Base-by-base conservation (phyloP, 1,140 invertebrate species). In the Polypedilum pembai region DNA sequence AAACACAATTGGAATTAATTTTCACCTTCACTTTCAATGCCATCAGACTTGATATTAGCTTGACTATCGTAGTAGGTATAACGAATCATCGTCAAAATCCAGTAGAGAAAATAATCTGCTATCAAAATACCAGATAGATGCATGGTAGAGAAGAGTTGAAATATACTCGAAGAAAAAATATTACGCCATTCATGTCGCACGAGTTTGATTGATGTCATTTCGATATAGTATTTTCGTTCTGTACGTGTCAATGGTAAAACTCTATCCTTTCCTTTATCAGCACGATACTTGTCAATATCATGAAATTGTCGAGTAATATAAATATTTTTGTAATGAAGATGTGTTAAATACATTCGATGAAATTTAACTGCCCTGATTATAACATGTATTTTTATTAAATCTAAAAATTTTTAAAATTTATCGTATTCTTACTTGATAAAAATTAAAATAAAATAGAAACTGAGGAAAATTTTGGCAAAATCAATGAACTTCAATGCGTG, bases 91-190 rank as follows among this genome's bases (percentile, higher is more conserved):
- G 83, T 82, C 24, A 94, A 79, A 12, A 93, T 83, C 88, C 90
- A 91, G 78, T 88, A 94, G 0, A 94, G 81, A 69, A 87, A 86
- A 78, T 91, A 92, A 81, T 94, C 92, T 3, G 87, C 86, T 12
- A 87, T 78, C 77, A 94, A 87, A 76, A 92, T 89, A 41, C 89
- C 86, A 4, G 84, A 78, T 0, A 92, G 81, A 80, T 93, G 91
- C 65, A 91, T 83, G 0, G 86, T 86, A 1, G 87, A 86, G 8
- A 90, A 79, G 0, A 82, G 76, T 77, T 92, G 83, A 75, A 91
- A 86, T 1, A 89, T 80, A 0, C 86, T 79, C 0, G 89, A 87
- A 76, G 87, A 86, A 0, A 83, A 81, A 4, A 92, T 76, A 75
- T 86, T 84, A 1, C 80, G 78, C 77, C 83, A 87, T 79, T 94